phyloP scores from a whole-genome alignment of 2,113 vertebrate genomes.

The Gulo gulo region DNA sequence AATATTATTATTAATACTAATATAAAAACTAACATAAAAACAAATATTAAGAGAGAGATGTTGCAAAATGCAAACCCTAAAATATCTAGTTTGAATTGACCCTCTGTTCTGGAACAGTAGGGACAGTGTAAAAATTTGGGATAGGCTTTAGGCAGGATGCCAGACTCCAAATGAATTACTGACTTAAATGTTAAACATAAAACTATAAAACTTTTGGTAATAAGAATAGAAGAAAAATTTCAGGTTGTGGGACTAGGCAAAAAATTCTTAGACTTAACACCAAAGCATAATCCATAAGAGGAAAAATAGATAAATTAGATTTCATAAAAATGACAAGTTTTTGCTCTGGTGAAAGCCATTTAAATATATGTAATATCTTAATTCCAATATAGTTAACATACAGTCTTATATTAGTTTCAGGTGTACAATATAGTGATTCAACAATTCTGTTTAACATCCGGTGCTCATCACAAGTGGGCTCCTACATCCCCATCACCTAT shows the following conservation, averaged over 20 bases:
- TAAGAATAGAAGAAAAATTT: not conserved
- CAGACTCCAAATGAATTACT: not conserved
- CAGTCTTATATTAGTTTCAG: not conserved
- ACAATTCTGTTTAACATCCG: not conserved
- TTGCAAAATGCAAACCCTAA: not conserved
- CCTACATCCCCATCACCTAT: not conserved
- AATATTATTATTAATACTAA: not conserved
- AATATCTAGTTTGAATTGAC: not conserved
- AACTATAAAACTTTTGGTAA: not conserved
- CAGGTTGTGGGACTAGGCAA: not conserved
- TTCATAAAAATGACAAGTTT: not conserved
- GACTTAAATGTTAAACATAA: not conserved
- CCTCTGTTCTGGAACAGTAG: not conserved
- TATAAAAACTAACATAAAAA: not conserved
- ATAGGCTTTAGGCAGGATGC: not conserved
- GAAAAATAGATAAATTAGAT: not conserved
- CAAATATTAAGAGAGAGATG: not conserved
- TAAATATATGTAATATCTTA: not conserved
- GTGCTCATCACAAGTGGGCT: not conserved
- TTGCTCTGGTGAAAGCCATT: not conserved
- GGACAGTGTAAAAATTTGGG: not conserved
- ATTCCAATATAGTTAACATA: not conserved
- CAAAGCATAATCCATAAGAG: not conserved
- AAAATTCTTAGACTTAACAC: not conserved
- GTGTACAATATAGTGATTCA: not conserved